Percentiles rank a stretch among this genome's conserved stretches.
Conservation (phyloP, 2,113 vertebrate species). For the Heterocephalus glaber region DNA sequence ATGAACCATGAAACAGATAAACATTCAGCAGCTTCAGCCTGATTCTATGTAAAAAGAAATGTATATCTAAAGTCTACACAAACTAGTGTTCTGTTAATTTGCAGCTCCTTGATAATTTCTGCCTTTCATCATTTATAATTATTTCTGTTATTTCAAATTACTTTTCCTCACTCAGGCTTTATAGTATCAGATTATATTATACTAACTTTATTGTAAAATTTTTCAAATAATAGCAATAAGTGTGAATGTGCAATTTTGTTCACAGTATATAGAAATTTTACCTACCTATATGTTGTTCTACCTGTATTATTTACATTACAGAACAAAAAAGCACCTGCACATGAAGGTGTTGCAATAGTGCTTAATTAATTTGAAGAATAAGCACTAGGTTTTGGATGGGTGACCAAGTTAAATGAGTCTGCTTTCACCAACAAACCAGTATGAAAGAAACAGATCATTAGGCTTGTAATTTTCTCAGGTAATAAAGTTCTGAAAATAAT, state of each 20-base stretch:
- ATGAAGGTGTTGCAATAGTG: not conserved
- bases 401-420: conserved; percentile 59
- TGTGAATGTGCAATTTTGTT: not conserved
- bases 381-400: conserved; percentile 14
- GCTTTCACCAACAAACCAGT: not conserved
- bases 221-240: not conserved
- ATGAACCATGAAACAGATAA: not conserved
- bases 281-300: not conserved
- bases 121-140: not conserved
- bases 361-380: conserved; percentile 48
- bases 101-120: not conserved
- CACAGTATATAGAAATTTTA: not conserved
- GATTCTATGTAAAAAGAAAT: not conserved
- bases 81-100: not conserved
- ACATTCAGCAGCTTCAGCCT: not conserved
- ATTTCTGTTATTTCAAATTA: not conserved
- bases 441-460: conserved; percentile 56
- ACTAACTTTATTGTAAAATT: not conserved
- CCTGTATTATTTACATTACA: not conserved
- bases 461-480: conserved; percentile 49
- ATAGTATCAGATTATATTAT: not conserved
- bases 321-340: not conserved
- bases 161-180: not conserved
- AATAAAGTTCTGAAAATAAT: conserved; percentile 64
- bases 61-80: not conserved